phyloP scores from a whole-genome alignment of 2,888 invertebrate species.

The Cephus nigrinus region DNA sequence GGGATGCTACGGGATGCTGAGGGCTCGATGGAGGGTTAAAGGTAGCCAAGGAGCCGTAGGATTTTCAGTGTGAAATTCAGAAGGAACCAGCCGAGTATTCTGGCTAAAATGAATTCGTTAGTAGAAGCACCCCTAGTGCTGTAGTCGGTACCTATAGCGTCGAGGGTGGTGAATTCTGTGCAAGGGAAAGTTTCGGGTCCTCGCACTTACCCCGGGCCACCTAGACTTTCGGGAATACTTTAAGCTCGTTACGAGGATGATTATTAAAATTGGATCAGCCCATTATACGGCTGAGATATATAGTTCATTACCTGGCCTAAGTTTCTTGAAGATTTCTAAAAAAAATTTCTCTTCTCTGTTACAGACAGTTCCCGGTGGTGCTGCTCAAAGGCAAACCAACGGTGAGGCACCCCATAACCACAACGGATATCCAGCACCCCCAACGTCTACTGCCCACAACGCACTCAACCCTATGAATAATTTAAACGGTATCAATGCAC shows the following conservation, averaged over 20 bases:
- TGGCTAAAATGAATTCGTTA: conserved; percentile 45
- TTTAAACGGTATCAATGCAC: conserved; percentile 61
- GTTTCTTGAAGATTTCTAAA: conserved; percentile 17
- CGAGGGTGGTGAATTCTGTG: not conserved
- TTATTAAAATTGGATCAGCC: conserved; percentile 39
- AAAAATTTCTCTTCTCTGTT: conserved; percentile 25
- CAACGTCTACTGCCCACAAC: conserved; percentile 56
- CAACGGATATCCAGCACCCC: conserved; percentile 60
- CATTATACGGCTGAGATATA: conserved; percentile 7
- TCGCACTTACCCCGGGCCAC: conserved; percentile 1
- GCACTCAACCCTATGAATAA: conserved; percentile 61
- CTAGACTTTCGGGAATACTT: conserved; percentile 24
- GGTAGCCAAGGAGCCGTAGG: not conserved
- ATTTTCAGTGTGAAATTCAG: not conserved
- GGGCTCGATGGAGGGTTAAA: not conserved
- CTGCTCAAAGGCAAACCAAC: conserved; percentile 55
- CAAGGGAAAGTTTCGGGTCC: conserved; percentile 8
- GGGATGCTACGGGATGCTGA: not conserved
- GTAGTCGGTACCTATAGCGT: not conserved
- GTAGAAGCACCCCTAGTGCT: conserved; percentile 28
- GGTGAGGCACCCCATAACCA: conserved; percentile 58
- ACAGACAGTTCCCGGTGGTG: conserved; percentile 53
- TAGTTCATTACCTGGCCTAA: not conserved
- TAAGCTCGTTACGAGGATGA: conserved; percentile 37
- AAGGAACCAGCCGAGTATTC: conserved; percentile 14